Percentiles rank a stretch among this genome's conserved stretches.
Evolutionary conservation across 2,888 invertebrate species (phyloP).

Genomic region (Hanleya hanleyi): DNA sequence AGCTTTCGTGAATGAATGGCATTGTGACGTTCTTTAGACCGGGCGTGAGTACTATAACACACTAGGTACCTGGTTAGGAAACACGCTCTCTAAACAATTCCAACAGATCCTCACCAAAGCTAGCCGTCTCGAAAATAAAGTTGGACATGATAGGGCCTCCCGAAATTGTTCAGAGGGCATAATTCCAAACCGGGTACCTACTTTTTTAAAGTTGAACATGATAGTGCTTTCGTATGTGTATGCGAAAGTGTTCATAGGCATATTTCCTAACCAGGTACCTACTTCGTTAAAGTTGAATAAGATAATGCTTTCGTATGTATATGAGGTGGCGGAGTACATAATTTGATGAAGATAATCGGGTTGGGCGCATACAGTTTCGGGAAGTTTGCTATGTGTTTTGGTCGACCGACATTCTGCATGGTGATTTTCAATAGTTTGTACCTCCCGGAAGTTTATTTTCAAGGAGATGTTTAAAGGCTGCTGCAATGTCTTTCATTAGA

Average conservation of each 20-base stretch:
- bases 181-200: too few relatives aligned
- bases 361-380: too few relatives aligned
- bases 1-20: neutral
- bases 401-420: neutral
- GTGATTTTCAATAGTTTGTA: neutral
- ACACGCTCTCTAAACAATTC: neutral
- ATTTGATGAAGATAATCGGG: neutral
- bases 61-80: neutral
- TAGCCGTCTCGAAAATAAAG: neutral
- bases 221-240: too few relatives aligned
- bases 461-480: neutral
- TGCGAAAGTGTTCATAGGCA: too few relatives aligned
- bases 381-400: too few relatives aligned
- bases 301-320: neutral
- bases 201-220: too few relatives aligned
- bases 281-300: too few relatives aligned
- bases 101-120: neutral
- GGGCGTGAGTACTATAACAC: neutral
- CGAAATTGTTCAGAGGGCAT: too few relatives aligned
- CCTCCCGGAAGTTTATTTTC: neutral
- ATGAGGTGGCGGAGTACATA: neutral
- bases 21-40: neutral
- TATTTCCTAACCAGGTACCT: neutral
- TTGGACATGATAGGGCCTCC: too few relatives aligned
- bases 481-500: neutral